Evolutionary conservation across 2,113 vertebrate species (phyloP).

Genomic region (chimpanzee (Pan troglodytes)): NHGRI_mPanTro3-v2.1_pri NC_072407.2:51817001-51817500

Average conservation of each 20-base stretch:
- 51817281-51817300: neutral
- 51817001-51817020: neutral
- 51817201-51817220: neutral
- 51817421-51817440: too few species aligned
- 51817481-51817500: too few species aligned
- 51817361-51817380: neutral
- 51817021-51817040: neutral
- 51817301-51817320: neutral
- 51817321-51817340: neutral
- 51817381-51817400: neutral
- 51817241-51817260: neutral
- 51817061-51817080: neutral
- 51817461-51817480: too few species aligned
- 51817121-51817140: neutral
- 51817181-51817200: neutral
- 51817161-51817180: neutral
- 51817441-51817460: too few species aligned
- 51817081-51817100: constrained; percentile 29
- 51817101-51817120: neutral
- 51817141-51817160: constrained; percentile 7
- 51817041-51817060: neutral
- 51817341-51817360: neutral
- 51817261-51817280: neutral
- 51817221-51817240: neutral
- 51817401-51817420: neutral